Evolutionary conservation across 2,113 vertebrate genomes (phyloP).

Genomic region (Myiagra hebetior): DNA sequence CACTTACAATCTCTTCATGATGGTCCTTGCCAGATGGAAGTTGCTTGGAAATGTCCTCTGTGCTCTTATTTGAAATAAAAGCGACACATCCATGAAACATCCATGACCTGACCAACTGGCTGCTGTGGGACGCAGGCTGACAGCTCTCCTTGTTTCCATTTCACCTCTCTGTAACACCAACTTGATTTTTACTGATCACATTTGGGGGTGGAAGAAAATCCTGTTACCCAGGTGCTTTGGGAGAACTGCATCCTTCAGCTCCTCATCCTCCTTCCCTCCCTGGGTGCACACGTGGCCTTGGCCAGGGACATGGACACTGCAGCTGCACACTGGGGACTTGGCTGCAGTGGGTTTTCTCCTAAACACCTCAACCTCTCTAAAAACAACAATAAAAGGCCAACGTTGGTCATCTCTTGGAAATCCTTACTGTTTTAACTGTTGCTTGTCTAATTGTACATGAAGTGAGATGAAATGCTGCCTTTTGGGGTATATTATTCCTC

Average conservation of each 20-base stretch:
- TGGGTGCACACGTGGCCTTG: background rate
- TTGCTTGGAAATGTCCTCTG: background rate
- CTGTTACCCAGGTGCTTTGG: background rate
- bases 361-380: background rate
- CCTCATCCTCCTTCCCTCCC: background rate
- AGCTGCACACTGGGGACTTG: accelerated
- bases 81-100: background rate
- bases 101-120: background rate
- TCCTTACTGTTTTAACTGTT: background rate
- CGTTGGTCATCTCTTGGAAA: background rate
- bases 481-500: background rate
- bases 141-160: background rate
- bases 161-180: accelerated
- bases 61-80: background rate
- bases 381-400: background rate
- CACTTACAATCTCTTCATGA: background rate
- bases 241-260: background rate
- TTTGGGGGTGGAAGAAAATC: background rate
- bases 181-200: background rate
- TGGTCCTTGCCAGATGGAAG: background rate
- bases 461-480: background rate
- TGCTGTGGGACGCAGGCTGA: background rate
- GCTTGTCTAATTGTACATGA: background rate
- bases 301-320: background rate
- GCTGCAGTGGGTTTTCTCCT: background rate